phyloP scores from a whole-genome alignment of 2,113 vertebrate genomes.

The Heterochromis multidens region DNA sequence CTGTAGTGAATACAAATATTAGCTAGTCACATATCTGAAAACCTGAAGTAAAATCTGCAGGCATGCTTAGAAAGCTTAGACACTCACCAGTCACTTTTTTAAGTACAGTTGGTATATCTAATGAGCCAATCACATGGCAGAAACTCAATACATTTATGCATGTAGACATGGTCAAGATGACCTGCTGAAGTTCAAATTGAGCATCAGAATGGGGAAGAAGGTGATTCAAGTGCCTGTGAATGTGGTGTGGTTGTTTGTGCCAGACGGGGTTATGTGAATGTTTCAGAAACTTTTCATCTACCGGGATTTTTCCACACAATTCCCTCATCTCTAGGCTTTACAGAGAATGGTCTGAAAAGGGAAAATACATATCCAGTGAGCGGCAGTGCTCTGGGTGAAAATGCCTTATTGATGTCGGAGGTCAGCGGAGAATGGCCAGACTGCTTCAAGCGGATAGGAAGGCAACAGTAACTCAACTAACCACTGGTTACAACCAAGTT shows the following conservation, averaged over 20 bases:
- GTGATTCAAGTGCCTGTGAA: fast-evolving
- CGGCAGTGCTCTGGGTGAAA: too few relatives aligned
- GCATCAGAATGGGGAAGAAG: neutral
- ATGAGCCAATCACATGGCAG: neutral
- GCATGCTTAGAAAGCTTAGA: too few relatives aligned
- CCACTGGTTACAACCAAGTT: neutral
- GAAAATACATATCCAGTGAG: too few relatives aligned
- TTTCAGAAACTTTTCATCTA: too few relatives aligned
- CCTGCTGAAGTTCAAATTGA: neutral
- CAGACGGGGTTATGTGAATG: too few relatives aligned
- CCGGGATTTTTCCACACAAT: too few relatives aligned
- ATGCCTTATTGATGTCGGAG: too few relatives aligned
- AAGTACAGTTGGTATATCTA: neutral
- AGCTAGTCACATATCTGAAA: neutral
- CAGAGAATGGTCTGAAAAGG: too few relatives aligned
- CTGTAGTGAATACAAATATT: neutral
- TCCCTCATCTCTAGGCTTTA: too few relatives aligned
- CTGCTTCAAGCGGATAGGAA: too few relatives aligned
- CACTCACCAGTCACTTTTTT: neutral
- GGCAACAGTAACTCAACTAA: too few relatives aligned
- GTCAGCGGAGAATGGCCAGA: too few relatives aligned
- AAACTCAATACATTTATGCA: neutral
- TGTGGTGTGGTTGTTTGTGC: neutral
- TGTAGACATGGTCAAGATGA: neutral
- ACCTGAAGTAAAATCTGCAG: neutral